Conservation (phyloP, 1,140 invertebrate species). For the Cecropterus lyciades region DNA sequence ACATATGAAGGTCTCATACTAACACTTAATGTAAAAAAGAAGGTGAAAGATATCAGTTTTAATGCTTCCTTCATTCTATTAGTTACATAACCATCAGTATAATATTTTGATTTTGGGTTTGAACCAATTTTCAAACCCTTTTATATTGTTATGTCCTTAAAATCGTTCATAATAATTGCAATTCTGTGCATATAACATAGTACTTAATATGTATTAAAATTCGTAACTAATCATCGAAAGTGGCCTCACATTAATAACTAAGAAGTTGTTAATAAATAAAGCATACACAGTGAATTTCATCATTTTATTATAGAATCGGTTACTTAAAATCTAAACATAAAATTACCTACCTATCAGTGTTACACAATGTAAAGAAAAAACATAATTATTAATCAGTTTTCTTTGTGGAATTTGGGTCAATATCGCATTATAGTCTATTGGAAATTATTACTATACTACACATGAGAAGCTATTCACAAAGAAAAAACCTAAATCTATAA, state of each 20-base stretch:
- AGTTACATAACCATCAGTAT: too few species aligned
- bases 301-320: conserved; percentile 66
- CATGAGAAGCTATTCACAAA: conserved; percentile 17
- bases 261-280: conserved; percentile 53
- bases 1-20: not conserved
- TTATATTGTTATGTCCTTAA: too few species aligned
- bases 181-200: too few species aligned
- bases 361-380: conserved; percentile 36
- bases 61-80: too few species aligned
- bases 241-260: too few species aligned
- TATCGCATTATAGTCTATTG: conserved; percentile 10
- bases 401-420: conserved; percentile 19
- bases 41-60: too few species aligned
- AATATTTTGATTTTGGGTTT: too few species aligned
- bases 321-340: conserved; percentile 64
- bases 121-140: too few species aligned
- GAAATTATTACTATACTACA: conserved; percentile 3
- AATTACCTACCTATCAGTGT: conserved; percentile 47
- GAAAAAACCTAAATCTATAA: conserved; percentile 7
- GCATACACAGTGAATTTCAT: conserved; percentile 58
- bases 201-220: too few species aligned
- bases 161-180: too few species aligned
- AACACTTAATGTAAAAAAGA: not conserved
- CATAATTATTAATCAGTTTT: conserved; percentile 8
- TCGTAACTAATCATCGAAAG: too few species aligned